Evolutionary conservation across 2,113 vertebrate species (phyloP).

Genomic region (Bombycilla garrulus): DNA sequence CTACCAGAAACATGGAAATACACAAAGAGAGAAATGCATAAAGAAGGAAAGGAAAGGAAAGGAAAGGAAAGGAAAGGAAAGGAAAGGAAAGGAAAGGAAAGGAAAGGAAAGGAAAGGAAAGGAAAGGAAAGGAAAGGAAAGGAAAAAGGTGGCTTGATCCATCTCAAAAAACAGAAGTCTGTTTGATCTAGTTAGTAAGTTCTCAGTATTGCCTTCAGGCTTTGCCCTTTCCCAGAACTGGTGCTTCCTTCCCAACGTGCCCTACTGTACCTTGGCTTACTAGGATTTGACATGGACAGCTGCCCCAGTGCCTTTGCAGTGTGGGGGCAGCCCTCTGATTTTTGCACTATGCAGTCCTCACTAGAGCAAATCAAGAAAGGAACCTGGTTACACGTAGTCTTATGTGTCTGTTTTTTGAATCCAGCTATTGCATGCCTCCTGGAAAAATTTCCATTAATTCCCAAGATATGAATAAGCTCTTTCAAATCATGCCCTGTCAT

Average conservation of each 20-base stretch:
- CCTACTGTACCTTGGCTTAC: neutral
- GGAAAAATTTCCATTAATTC: neutral
- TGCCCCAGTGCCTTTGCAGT: neutral
- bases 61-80: accelerated
- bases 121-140: no score
- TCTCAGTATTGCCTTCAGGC: neutral
- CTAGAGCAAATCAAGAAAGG: neutral
- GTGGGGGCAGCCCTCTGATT: neutral
- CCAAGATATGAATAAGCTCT: neutral
- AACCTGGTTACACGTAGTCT: neutral
- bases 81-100: no score
- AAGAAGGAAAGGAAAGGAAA: accelerated
- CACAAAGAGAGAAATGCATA: neutral
- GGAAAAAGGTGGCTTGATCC: neutral
- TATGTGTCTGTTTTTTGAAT: neutral
- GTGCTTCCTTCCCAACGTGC: neutral
- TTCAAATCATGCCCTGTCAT: neutral
- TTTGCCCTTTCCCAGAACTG: neutral
- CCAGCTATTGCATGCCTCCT: neutral
- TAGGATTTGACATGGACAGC: neutral
- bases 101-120: accelerated
- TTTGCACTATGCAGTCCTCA: neutral
- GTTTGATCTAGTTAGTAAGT: neutral
- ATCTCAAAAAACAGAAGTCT: neutral
- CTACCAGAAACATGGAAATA: neutral